Evolutionary conservation across 35 echinoderm and acorn worm genomes (phyloP).

Genomic region (Patiria miniata): DNA sequence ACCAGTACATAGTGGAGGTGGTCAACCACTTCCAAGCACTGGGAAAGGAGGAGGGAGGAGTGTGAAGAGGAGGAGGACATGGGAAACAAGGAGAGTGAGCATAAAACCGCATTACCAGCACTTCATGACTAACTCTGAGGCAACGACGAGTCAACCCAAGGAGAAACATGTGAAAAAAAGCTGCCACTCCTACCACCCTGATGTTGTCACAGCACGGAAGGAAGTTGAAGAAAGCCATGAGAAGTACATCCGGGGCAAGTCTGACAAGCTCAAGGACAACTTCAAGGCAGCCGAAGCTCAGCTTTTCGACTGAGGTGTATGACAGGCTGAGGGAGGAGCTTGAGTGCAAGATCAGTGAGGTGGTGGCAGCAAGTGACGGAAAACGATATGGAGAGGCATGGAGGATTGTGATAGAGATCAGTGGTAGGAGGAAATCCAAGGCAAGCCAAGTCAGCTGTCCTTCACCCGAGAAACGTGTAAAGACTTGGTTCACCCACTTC

Average conservation of each 20-base stretch:
- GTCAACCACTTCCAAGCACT: neutral
- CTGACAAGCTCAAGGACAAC: neutral
- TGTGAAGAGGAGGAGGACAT: neutral
- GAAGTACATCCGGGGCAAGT: neutral
- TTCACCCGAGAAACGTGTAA: neutral
- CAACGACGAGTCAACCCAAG: neutral
- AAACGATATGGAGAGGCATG: neutral
- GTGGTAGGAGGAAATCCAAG: neutral
- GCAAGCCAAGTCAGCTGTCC: neutral
- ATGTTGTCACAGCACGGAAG: neutral
- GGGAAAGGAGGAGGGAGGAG: neutral
- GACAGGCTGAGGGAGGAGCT: neutral
- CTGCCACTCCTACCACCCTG: neutral
- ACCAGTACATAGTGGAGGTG: neutral
- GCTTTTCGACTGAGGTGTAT: neutral
- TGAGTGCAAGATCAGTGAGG: neutral
- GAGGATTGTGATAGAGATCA: neutral
- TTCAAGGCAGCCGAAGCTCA: no score
- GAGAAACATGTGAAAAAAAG: neutral
- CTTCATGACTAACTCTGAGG: neutral
- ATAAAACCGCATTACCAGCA: neutral
- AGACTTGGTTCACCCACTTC: constrained; percentile 31
- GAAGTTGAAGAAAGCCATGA: neutral
- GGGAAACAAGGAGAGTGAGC: neutral
- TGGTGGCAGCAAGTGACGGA: neutral